Evolutionary conservation across 1,140 invertebrate species (phyloP), one percentile per base, ranked within the genome.

Genomic region (Lordiphosa collinella): DNA sequence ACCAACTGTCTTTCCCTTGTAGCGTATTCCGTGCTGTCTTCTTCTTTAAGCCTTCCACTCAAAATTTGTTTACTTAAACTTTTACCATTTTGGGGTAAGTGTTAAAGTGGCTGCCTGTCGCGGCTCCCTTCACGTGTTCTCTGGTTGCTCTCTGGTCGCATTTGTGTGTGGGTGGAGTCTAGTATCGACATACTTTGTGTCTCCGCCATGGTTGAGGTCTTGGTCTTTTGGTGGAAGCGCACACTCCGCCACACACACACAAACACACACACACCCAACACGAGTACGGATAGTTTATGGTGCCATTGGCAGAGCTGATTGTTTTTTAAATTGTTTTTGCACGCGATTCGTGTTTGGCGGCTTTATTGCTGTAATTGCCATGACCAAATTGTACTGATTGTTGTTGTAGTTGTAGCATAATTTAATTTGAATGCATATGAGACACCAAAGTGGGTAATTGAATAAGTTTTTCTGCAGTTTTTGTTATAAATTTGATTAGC

Each of bases 291-390:
- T 75, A 57, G 71, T 76, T 75, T 63, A 75, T 56, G 70, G 69
- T 66, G 68, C 61, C 55, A 70, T 66, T 73, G 60, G 60, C 60
- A 66, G 68, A 72, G 61, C 65, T 84, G 78, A 84, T 84, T 84
- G 79, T 84, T 84, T 84, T 84, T 84, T 84, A 84, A 84, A 84
- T 84, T 84, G 78, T 84, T 84, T 84, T 75, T 84, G 72, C 78
- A 84, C 78, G 78, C 78, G 78, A 84, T 85, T 73, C 78, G 72
- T 84, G 78, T 84, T 84, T 84, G 79, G 75, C 78, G 79, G 78
- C 72, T 78, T 84, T 84, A 78, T 84, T 63, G 68, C 68, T 78
- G 79, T 84, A 84, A 84, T 84, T 84, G 78, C 66, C 76, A 76
- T 55, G 51, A 48, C 62, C 58, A 66, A 60, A 61, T 67, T 67